phyloP scores from a whole-genome alignment of 2,113 vertebrate species.

The Petrocephalus zakoni region DNA sequence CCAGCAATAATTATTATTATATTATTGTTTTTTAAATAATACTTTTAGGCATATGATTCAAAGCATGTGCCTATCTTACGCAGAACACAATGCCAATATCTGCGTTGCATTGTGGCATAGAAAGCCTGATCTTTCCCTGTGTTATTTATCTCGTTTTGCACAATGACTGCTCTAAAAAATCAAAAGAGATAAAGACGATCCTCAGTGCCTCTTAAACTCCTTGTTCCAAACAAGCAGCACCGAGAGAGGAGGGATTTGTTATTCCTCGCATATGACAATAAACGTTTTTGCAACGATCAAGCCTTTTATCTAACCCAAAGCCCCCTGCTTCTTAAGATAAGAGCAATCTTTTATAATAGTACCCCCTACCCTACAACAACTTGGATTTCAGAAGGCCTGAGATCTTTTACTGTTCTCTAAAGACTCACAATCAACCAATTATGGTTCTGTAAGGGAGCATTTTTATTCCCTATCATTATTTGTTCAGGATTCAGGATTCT shows the following conservation, averaged over 20 bases:
- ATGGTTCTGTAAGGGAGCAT: not conserved
- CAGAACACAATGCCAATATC: not conserved
- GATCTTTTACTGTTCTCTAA: not conserved
- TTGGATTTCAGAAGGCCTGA: not conserved
- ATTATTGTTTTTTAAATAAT: not conserved
- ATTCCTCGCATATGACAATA: slow-evolving; percentile 2
- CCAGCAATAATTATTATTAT: not conserved
- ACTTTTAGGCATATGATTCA: not conserved
- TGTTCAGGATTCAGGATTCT: no score
- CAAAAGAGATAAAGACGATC: not conserved
- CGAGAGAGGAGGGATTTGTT: not conserved
- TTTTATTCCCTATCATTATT: not conserved
- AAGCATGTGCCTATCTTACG: not conserved
- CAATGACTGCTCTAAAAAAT: not conserved
- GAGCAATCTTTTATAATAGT: not conserved
- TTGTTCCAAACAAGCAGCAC: not conserved
- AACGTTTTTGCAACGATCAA: not conserved
- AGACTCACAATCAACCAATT: not conserved
- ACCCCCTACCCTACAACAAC: not conserved
- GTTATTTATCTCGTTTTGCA: not conserved
- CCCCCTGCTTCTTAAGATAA: not conserved
- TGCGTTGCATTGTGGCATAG: not conserved
- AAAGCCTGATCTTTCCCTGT: not conserved
- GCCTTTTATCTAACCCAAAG: not conserved
- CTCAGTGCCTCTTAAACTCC: not conserved